Evolutionary conservation across 2,113 vertebrate species (phyloP).

Genomic region (Australoheros scitulus): DNA sequence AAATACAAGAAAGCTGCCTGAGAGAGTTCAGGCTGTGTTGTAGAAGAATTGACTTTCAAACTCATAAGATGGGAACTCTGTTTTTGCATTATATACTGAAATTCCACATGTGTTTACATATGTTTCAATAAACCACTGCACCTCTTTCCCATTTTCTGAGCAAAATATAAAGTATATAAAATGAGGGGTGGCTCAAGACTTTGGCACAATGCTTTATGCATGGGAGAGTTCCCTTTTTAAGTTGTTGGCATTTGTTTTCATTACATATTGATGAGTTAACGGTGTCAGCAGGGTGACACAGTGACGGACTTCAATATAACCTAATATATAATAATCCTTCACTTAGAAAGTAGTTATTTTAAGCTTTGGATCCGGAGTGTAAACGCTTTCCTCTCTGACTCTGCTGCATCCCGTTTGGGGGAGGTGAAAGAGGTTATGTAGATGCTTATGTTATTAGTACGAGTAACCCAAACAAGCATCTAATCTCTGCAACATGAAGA

Average conservation of each 20-base stretch:
- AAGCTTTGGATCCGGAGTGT: neutral
- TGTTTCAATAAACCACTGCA: neutral
- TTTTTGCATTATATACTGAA: neutral
- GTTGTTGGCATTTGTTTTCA: neutral
- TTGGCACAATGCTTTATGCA: neutral
- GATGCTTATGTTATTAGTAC: neutral
- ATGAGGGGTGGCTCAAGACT: neutral
- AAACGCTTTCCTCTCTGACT: constrained; percentile 9
- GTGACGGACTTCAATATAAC: neutral
- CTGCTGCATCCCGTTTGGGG: neutral
- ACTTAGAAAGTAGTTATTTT: neutral
- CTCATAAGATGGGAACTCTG: neutral
- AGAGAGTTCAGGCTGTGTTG: neutral
- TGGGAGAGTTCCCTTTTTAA: neutral
- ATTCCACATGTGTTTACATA: neutral
- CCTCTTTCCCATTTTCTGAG: neutral
- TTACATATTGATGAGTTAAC: neutral
- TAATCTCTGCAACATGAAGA: neutral
- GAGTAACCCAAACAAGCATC: neutral
- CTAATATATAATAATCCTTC: neutral
- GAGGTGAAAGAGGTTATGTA: neutral
- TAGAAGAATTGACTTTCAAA: neutral
- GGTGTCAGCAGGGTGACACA: neutral
- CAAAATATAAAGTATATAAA: neutral
- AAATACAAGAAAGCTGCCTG: neutral